Conservation (phyloP, 1,140 invertebrate genomes). For the Zaprionus ornatus region DNA sequence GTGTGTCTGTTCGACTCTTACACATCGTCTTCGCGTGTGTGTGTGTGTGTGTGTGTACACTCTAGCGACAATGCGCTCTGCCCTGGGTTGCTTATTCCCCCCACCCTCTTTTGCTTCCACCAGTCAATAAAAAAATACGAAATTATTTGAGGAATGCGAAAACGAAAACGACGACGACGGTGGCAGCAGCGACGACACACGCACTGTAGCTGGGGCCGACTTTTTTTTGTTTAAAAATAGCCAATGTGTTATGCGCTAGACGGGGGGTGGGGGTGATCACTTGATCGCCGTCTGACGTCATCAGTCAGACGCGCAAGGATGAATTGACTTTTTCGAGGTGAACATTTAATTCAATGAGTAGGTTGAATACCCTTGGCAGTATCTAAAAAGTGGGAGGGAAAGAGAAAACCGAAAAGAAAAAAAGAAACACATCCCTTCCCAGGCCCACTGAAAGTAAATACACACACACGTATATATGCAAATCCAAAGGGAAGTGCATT, state of each 20-base stretch:
- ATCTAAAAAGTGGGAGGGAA: conserved; percentile 21
- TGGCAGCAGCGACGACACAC: conserved; percentile 34
- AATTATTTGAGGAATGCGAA: conserved; percentile 67
- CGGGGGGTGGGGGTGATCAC: background rate
- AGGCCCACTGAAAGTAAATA: conserved; percentile 20
- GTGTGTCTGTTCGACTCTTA: background rate
- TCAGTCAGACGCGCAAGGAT: conserved; percentile 29
- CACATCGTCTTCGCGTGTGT: background rate
- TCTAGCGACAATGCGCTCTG: conserved; percentile 33
- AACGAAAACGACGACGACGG: conserved; percentile 28
- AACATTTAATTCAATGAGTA: conserved; percentile 2
- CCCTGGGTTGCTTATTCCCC: conserved; percentile 13
- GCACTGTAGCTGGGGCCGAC: conserved; percentile 29
- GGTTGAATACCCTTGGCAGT: conserved; percentile 35
- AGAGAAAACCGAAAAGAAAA: background rate
- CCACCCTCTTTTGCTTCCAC: background rate
- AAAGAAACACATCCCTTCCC: conserved; percentile 5
- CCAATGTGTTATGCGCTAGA: conserved; percentile 8
- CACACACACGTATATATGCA: conserved; percentile 21
- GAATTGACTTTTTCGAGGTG: background rate
- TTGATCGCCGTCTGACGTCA: conserved; percentile 52
- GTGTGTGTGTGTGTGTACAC: background rate
- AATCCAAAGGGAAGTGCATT: conserved; percentile 9
- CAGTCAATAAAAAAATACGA: conserved; percentile 59
- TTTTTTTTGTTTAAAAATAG: conserved; percentile 44